Evolutionary conservation across 2,888 invertebrate genomes (phyloP), one percentile per base, ranked within the genome.

Genomic region (Dasypolia templi): DNA sequence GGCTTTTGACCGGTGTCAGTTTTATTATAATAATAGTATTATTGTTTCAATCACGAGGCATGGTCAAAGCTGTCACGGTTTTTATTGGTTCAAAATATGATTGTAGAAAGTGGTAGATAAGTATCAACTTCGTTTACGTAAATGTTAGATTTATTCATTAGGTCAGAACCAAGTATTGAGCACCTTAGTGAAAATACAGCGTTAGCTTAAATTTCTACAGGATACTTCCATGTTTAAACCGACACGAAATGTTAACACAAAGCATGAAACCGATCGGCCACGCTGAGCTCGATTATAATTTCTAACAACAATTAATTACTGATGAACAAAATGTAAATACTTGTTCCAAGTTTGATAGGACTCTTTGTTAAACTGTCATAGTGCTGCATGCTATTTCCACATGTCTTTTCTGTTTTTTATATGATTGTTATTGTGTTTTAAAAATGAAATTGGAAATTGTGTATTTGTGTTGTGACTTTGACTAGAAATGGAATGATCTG

Each of bases 11-110:
- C 58, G 39, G 39, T 62, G 53, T 19, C 51, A 59, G 51, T 81
- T 77, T 75, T 59, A 72, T 67, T 22, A 53, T 53, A n/a, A 53
- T 51, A 49, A 69, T 59, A n/a, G 26, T 67, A 67, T 69, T 56
- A 77, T 82, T 32, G 46, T 67, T 56, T 64, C 44, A 58, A n/a
- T 63, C 49, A 22, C 19, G 49, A 58, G 59, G 35, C 51, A 79
- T 2, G 58, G 11, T 42, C 19, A 26, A 42, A 19, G 19, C 44
- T 55, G 32, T 61, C 7, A 42, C 17, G 5, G 39, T 22, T 35
- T 29, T 65, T 58, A 11, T 64, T 39, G 4, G 0, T 66, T 29
- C 5, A 35, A 69, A 63, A 51, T 32, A 51, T 29, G 39, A 49
- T 12, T 42, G 17, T 32, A 58, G 12, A 26, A 49, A 4, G 35